phyloP scores from a whole-genome alignment of 1,140 invertebrate genomes.

The Tribolium castaneum region DNA sequence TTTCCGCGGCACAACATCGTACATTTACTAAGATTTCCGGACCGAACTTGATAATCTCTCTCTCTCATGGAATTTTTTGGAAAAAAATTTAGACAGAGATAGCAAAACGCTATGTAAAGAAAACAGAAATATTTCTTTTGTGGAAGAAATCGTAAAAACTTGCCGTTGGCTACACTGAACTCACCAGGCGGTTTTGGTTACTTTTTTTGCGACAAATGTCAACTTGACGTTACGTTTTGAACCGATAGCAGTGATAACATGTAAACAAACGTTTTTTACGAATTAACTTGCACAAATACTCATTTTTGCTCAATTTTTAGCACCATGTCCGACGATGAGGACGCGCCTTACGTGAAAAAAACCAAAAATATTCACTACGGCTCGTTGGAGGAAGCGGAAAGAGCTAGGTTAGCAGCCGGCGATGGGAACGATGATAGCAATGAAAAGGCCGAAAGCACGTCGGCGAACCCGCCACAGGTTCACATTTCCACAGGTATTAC shows the following conservation, averaged over 20 bases:
- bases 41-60: slow-evolving; percentile 40
- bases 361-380: slow-evolving; percentile 87
- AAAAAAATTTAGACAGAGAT: slow-evolving; percentile 40
- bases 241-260: background rate
- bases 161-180: background rate
- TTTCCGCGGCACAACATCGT: background rate
- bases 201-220: background rate
- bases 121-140: slow-evolving; percentile 36
- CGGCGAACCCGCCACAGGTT: slow-evolving; percentile 68
- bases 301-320: background rate
- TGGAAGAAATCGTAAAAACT: slow-evolving; percentile 31
- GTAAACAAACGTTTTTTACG: slow-evolving; percentile 23
- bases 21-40: slow-evolving; percentile 14
- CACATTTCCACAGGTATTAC: slow-evolving; percentile 77
- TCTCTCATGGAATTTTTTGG: slow-evolving; percentile 32
- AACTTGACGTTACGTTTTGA: background rate
- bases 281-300: background rate
- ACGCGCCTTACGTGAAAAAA: slow-evolving; percentile 79
- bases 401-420: slow-evolving; percentile 67
- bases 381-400: slow-evolving; percentile 85
- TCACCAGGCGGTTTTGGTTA: background rate
- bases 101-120: slow-evolving; percentile 31
- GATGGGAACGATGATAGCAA: slow-evolving; percentile 68
- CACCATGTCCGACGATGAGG: slow-evolving; percentile 91
- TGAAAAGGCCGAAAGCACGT: slow-evolving; percentile 62